Base-by-base conservation (phyloP, 2,888 invertebrate species). In the Copidosoma aretas region DNA sequence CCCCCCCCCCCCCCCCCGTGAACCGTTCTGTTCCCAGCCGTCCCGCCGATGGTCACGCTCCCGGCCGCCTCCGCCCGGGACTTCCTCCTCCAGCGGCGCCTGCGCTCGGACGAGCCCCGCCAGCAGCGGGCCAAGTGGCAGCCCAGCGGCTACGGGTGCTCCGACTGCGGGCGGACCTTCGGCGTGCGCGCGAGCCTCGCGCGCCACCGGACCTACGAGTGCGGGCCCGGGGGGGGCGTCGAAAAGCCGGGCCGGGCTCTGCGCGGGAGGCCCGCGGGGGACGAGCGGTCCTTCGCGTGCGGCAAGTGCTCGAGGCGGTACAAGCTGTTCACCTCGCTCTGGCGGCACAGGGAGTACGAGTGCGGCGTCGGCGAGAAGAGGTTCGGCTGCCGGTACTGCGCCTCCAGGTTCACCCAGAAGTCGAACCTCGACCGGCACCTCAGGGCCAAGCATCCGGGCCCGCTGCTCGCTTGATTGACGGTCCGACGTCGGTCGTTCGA, bases 181-280 rank as follows among this genome's bases (percentile, higher is more conserved):
- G 80, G 79, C 53, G 75, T 79, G 73, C 81, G 80, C 69, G 75
- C 79, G 39, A 81, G 77, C 64, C 76, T 85, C 1, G 75, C 75
- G 15, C 80, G 81, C 53, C 92, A 92, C 80, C 87, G 90, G 75
- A 89, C 89, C 77, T 90, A 90, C 79, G 92, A 92, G 82, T 92
- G 91, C 81, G 87, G 88, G n/a, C n/a, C n/a, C n/a, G n/a, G n/a
- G n/a, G n/a, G n/a, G n/a, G n/a, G n/a, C n/a, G n/a, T n/a, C n/a
- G n/a, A 46, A 17, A 17, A 46, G 43, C 2, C 17, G 3, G 43
- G 12, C 43, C 43, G 12, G 43, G 12, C 15, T 17, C 12, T 46
- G 43, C 43, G 43, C 43, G 12, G 12, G 12, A 46, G 12, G 12
- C 8, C 12, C 15, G 17, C 43, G 32, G 17, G 12, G 12, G 12